A percentile compares a stretch with the other conserved stretches of the same genome.
Evolutionary conservation across 2,113 vertebrate species (phyloP).

Genomic region (Lepisosteus osseus): DNA sequence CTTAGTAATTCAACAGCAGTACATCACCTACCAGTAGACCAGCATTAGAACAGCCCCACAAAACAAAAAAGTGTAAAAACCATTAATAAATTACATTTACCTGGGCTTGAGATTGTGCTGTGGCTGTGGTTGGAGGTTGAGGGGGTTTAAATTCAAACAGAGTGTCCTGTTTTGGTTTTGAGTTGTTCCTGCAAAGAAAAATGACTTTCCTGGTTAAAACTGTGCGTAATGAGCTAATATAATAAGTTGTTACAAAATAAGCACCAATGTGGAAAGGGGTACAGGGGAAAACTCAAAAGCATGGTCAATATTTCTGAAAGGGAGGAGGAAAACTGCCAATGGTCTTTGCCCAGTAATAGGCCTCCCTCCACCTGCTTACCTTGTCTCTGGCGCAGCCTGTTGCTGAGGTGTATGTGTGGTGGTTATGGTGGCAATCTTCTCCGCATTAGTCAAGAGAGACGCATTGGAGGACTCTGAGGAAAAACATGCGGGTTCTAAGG

Average conservation of each 20-base stretch:
- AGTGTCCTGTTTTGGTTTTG: conserved; percentile 96
- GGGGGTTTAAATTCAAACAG: conserved; percentile 86
- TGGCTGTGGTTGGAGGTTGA: conserved; percentile 63
- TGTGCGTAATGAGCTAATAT: too few species aligned
- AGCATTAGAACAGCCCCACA: too few species aligned
- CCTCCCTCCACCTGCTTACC: conserved; percentile 64
- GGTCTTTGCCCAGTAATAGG: conserved; percentile 2
- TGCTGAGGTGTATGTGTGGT: conserved; percentile 93
- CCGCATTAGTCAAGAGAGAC: conserved; percentile 95
- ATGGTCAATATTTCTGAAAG: neutral
- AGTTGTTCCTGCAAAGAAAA: conserved; percentile 76
- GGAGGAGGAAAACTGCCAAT: neutral
- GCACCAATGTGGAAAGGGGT: too few species aligned
- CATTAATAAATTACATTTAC: conserved; percentile 38
- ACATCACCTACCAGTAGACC: too few species aligned
- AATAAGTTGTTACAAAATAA: too few species aligned
- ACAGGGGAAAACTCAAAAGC: neutral
- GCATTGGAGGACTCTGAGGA: conserved; percentile 91
- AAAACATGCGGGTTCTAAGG: conserved; percentile 25
- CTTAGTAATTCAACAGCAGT: too few species aligned
- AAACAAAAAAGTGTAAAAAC: too few species aligned
- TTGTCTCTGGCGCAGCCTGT: conserved; percentile 78
- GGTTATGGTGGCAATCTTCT: conserved; percentile 98
- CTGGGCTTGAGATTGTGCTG: conserved; percentile 59
- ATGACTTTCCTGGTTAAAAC: neutral